Conservation (phyloP, 2,113 vertebrate species). For the Neogale vison region DNA sequence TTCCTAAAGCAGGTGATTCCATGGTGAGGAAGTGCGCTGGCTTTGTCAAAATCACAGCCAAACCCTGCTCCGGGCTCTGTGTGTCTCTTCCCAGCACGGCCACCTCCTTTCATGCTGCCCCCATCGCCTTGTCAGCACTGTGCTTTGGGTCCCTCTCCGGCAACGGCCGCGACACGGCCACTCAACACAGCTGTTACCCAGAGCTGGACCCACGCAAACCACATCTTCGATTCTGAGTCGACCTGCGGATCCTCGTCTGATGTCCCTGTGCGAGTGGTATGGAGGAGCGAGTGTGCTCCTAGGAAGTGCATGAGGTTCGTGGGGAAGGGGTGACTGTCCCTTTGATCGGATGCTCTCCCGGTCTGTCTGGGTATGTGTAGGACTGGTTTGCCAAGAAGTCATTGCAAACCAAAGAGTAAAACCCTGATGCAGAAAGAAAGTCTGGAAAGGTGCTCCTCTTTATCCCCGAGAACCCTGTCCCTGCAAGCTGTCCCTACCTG, state of each 20-base stretch:
- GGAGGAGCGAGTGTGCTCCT: background rate
- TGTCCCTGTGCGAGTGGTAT: accelerated
- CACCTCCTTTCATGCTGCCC: background rate
- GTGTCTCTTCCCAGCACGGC: background rate
- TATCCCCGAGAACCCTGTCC: background rate
- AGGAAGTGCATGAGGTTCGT: background rate
- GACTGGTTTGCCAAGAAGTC: background rate
- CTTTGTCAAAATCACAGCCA: background rate
- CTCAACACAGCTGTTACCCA: accelerated
- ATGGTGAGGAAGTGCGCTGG: accelerated
- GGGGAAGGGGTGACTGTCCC: background rate
- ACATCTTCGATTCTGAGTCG: background rate
- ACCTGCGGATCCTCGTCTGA: background rate
- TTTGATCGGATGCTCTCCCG: background rate
- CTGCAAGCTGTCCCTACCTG: accelerated
- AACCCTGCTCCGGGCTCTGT: background rate
- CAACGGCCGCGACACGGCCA: accelerated
- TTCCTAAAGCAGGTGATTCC: background rate
- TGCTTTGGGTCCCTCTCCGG: background rate
- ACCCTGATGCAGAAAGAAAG: background rate
- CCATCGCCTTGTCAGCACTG: accelerated
- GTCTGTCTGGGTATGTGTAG: accelerated
- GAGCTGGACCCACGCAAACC: background rate
- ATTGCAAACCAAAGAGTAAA: background rate
- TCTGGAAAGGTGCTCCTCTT: background rate